phyloP scores from a whole-genome alignment of 2,888 invertebrate genomes.

The Neoitamus cyanurus region DNA sequence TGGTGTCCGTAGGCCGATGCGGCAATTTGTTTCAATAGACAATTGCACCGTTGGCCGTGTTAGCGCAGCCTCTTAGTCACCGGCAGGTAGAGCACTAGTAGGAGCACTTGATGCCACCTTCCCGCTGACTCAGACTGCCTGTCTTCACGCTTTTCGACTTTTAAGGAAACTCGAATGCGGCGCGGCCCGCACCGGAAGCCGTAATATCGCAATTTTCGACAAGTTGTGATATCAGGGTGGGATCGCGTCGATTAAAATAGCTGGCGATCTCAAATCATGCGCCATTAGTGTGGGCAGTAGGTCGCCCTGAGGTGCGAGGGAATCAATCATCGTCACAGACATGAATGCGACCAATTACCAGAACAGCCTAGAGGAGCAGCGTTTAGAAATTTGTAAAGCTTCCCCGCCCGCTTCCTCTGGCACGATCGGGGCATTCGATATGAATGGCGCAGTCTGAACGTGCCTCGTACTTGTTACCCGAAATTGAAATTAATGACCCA shows the following conservation, averaged over 20 bases:
- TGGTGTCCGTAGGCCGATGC: background rate
- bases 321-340: conserved; percentile 1
- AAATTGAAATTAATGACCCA: conserved; percentile 10
- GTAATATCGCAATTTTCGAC: background rate
- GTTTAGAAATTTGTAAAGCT: background rate
- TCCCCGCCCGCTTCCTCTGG: background rate
- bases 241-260: background rate
- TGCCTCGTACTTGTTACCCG: background rate
- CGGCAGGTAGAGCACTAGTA: background rate
- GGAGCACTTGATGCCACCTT: background rate
- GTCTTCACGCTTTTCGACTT: background rate
- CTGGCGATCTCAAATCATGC: background rate
- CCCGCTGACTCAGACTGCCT: background rate
- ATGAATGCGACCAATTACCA: background rate
- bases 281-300: background rate
- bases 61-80: background rate
- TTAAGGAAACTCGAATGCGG: background rate
- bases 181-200: background rate
- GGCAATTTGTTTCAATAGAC: background rate
- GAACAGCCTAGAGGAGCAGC: background rate
- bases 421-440: background rate
- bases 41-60: background rate
- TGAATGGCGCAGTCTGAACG: background rate
- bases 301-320: background rate
- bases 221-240: background rate